Conservation (phyloP, 37 sponge, comb jelly and placozoan genomes). For the Geodia barretti region DNA sequence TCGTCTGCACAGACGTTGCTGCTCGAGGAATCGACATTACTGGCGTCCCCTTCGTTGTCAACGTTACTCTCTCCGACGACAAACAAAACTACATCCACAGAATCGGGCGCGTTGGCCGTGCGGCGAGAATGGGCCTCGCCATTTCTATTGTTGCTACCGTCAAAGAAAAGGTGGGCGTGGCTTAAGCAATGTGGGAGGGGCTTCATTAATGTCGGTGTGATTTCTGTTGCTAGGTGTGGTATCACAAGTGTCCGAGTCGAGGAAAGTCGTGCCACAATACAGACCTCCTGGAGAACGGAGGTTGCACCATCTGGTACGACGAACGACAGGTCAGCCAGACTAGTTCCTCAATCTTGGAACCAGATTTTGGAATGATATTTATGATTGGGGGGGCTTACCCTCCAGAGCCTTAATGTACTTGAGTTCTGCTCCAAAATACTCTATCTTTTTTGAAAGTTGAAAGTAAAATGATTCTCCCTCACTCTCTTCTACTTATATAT, state of each 20-base stretch:
- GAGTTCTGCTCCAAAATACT: too few species aligned
- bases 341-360: too few species aligned
- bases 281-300: slow-evolving; percentile 79
- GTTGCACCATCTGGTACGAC: slow-evolving; percentile 98
- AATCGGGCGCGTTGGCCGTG: slow-evolving; percentile 91
- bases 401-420: too few species aligned
- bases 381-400: too few species aligned
- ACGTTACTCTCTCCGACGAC: slow-evolving; percentile 95
- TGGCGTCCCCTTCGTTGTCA: slow-evolving; percentile 96
- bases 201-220: background rate
- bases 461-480: background rate
- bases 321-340: slow-evolving; percentile 67
- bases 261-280: slow-evolving; percentile 92
- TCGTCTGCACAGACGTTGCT: slow-evolving; percentile 98
- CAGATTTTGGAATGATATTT: too few species aligned
- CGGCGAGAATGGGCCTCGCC: slow-evolving; percentile 96
- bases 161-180: slow-evolving; percentile 80
- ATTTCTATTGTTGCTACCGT: slow-evolving; percentile 84
- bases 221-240: slow-evolving; percentile 82
- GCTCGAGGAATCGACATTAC: slow-evolving; percentile 94
- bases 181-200: background rate
- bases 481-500: background rate
- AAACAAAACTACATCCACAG: slow-evolving; percentile 94
- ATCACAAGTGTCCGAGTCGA: slow-evolving; percentile 88
- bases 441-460: too few species aligned